A percentile compares a stretch with the other conserved stretches of the same genome.
Evolutionary conservation across 2,113 vertebrate species (phyloP).

Genomic region (Hirundichthys speculiger): DNA sequence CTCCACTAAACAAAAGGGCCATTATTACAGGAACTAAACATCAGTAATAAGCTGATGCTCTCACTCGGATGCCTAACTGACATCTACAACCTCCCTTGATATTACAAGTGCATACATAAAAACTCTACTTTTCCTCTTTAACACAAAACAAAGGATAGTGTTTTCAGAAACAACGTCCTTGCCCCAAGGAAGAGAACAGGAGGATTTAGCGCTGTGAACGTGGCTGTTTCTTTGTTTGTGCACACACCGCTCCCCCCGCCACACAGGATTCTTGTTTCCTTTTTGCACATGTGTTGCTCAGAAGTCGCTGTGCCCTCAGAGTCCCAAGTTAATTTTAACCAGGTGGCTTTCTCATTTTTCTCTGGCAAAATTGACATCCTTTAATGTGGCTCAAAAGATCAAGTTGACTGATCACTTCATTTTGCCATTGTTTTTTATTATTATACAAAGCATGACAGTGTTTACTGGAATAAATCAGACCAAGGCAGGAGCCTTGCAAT

Average conservation of each 20-base stretch:
- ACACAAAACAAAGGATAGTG: slow-evolving; percentile 21
- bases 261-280: slow-evolving; percentile 34
- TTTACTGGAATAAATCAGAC: slow-evolving; percentile 37
- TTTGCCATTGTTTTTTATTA: slow-evolving; percentile 26
- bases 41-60: no score
- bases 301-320: slow-evolving; percentile 38
- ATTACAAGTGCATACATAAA: not conserved
- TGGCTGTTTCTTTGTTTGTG: slow-evolving; percentile 48
- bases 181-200: slow-evolving; percentile 32
- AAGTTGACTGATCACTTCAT: slow-evolving; percentile 33
- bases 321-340: slow-evolving; percentile 53
- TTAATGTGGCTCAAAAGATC: slow-evolving; percentile 27
- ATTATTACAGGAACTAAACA: no score
- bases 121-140: not conserved
- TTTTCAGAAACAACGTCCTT: slow-evolving; percentile 42
- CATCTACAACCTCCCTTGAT: no score
- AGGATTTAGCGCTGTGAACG: slow-evolving; percentile 23
- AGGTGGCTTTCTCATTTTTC: slow-evolving; percentile 50
- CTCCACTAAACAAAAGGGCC: no score
- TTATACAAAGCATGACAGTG: slow-evolving; percentile 14
- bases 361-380: slow-evolving; percentile 10
- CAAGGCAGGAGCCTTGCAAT: not conserved
- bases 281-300: slow-evolving; percentile 36
- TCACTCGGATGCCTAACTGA: no score
- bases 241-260: not conserved